phyloP scores from a whole-genome alignment of 2,113 vertebrate species.

The Motacilla alba region DNA sequence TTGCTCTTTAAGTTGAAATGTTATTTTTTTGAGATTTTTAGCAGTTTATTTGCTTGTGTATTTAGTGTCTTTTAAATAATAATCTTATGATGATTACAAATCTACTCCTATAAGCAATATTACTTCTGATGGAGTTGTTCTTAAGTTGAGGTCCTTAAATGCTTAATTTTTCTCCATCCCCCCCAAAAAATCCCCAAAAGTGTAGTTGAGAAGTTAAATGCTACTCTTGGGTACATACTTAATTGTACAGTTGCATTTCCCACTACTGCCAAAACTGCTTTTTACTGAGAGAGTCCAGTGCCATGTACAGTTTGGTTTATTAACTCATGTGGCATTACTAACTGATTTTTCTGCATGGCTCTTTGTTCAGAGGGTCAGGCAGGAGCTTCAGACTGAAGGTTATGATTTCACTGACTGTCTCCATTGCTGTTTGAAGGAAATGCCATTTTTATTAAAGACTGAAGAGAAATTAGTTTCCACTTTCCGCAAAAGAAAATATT shows the following conservation, averaged over 20 bases:
- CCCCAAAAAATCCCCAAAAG: rapidly evolving
- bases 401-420: neutral
- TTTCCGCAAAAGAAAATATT: neutral
- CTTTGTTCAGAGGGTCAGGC: neutral
- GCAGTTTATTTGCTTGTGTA: neutral
- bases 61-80: neutral
- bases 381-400: neutral
- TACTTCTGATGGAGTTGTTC: neutral
- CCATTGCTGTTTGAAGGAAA: neutral
- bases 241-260: neutral
- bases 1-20: neutral
- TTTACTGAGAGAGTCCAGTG: neutral
- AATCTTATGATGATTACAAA: neutral
- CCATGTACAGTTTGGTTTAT: neutral
- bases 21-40: neutral
- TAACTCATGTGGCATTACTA: neutral
- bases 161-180: neutral
- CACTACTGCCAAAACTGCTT: neutral
- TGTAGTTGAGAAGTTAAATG: neutral
- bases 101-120: too few relatives aligned
- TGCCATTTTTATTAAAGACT: neutral
- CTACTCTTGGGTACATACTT: neutral
- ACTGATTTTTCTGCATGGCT: neutral
- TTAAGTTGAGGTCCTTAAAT: neutral
- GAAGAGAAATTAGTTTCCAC: neutral